Evolutionary conservation across 2,797 vertebrate species (phyloP), one percentile per base, ranked within the genome.

Genomic region (Carcharodon carcharias): DNA sequence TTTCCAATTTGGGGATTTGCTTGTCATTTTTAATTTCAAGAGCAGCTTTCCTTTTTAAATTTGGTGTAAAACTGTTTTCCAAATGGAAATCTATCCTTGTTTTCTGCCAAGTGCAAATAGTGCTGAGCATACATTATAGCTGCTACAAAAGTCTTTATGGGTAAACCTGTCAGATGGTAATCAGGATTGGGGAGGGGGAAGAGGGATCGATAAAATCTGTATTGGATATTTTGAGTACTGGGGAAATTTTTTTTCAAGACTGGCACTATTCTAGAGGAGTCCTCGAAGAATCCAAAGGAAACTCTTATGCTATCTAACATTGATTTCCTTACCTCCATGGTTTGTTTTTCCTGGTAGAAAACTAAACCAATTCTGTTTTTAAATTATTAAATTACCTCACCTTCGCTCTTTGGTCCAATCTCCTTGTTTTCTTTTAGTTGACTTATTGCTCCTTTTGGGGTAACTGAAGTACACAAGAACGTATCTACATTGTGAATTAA

Each of bases 1-100:
- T 45, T 23, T 85, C 80, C 45, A 40, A 85, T 85, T 85, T 50
- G 82, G 40, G 82, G 45, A 85, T 26, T 85, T 85, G 40, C 71
- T 77, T 77, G 50, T 93, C 61, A 28, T 89, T 88, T 88, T 91
- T 63, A 45, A 67, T 93, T 93, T 93, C 21, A 12, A n/a, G 65
- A n/a, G n/a, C 91, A 67, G 63, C n/a, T 93, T 93, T 93, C n/a
- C 45, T 50, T 45, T 50, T n/a, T 82, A 65, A 93, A 93, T 40
- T 45, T 65, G 56, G 56, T 77, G 35, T 3, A n/a, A 91, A 18
- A 61, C 1, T 40, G 7, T 40, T 93, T 93, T 65, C 61, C 40
- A 40, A 93, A 93, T 93, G n/a, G 58, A 93, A 65, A 93, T 65
- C 9, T 93, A 23, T 67, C 40, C 91, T n/a, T 65, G 61, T 65